Evolutionary conservation across 2,797 vertebrate species (phyloP).

Genomic region (Rhinogobio ventralis): DNA sequence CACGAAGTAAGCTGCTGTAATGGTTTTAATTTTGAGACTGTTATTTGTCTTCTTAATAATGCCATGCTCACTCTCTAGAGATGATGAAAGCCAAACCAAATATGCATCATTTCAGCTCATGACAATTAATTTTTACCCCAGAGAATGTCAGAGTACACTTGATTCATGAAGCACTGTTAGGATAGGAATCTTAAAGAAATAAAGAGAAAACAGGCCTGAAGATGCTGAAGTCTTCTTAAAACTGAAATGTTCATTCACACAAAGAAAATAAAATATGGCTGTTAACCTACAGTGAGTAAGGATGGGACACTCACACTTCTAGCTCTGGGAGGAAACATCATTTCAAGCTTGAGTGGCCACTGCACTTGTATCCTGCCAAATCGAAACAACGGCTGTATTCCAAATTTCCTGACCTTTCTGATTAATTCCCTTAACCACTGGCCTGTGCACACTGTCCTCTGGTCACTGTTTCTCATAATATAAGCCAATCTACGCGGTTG

Average conservation of each 20-base stretch:
- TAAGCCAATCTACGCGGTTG: background rate
- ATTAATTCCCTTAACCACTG: conserved; percentile 62
- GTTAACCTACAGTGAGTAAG: conserved; percentile 68
- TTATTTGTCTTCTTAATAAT: conserved; percentile 55
- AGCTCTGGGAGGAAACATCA: conserved; percentile 71
- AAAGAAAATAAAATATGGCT: background rate
- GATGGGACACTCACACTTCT: conserved; percentile 63
- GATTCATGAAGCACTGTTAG: conserved; percentile 12
- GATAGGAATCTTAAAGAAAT: background rate
- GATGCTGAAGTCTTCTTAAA: background rate
- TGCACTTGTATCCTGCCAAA: conserved; percentile 68
- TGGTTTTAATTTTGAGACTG: conserved; percentile 49
- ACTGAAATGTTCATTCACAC: background rate
- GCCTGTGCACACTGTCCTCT: conserved; percentile 24
- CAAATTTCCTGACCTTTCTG: conserved; percentile 76
- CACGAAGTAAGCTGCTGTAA: conserved; percentile 42
- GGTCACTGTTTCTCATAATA: background rate
- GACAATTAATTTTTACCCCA: conserved; percentile 49
- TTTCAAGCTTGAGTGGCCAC: conserved; percentile 74
- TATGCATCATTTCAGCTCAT: conserved; percentile 49
- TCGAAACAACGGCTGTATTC: conserved; percentile 68
- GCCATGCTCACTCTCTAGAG: conserved; percentile 23
- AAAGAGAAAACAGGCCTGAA: background rate
- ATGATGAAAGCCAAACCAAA: conserved; percentile 58
- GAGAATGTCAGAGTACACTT: conserved; percentile 34